These are phyloP conservation scores for Aplodontia rufa DNA, from an alignment of 2,113 vertebrate genomes.

Conservation along the genomic window DNA sequence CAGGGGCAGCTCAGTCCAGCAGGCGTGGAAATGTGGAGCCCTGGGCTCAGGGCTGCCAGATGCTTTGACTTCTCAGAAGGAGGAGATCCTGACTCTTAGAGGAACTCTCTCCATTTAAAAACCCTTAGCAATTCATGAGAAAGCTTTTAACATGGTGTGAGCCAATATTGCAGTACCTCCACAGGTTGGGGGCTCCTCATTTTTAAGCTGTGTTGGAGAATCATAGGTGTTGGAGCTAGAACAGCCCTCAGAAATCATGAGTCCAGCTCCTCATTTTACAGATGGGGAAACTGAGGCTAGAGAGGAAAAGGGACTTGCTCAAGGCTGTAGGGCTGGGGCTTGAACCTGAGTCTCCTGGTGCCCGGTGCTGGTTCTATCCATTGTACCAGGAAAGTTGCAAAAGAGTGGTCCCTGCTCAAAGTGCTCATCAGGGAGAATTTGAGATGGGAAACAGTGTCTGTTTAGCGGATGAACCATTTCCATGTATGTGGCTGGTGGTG, in stretches of 20 bases:
- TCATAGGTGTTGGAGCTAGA: neutral
- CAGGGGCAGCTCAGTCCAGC: no score
- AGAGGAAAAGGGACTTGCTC: neutral
- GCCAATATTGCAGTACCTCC: neutral
- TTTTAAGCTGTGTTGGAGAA: neutral
- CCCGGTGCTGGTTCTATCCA: neutral
- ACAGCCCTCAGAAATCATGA: neutral
- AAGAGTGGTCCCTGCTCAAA: neutral
- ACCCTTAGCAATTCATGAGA: neutral
- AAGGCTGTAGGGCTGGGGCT: neutral
- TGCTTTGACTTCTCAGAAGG: neutral
- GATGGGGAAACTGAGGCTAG: neutral
- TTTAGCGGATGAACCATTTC: neutral
- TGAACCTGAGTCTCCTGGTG: neutral
- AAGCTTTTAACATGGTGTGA: accelerated
- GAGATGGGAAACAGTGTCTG: neutral
- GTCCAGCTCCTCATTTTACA: neutral
- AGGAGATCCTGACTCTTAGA: neutral
- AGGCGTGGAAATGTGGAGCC: accelerated
- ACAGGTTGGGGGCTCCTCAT: neutral
- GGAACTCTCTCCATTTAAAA: neutral
- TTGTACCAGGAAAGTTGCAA: neutral
- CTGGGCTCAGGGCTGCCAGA: neutral
- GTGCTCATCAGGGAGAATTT: neutral
- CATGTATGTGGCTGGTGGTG: neutral